Percentiles rank a stretch among this genome's conserved stretches.
Conservation (phyloP, 2,888 invertebrate genomes). For the Psylliodes chrysocephalus region DNA sequence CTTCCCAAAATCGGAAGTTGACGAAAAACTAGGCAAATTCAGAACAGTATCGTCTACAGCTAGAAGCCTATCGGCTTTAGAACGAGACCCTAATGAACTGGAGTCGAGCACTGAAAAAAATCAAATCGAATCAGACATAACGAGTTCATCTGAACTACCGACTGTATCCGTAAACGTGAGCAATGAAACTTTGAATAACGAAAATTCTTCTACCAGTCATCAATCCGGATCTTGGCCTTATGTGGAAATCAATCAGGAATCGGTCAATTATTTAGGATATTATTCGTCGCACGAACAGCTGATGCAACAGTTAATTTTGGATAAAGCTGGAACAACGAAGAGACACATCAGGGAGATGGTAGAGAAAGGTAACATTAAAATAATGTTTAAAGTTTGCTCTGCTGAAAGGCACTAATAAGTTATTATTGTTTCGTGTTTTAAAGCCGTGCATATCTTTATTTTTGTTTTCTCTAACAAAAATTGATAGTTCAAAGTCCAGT, state of each 20-base stretch:
- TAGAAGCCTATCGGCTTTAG: slow-evolving; percentile 49
- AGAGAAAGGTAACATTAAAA: slow-evolving; percentile 62
- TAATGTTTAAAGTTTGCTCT: too few relatives aligned
- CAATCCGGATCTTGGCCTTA: slow-evolving; percentile 46
- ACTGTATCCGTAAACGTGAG: slow-evolving; percentile 42
- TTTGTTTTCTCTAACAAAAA: too few relatives aligned
- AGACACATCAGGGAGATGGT: slow-evolving; percentile 71
- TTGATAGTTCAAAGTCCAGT: too few relatives aligned
- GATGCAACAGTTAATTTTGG: slow-evolving; percentile 71
- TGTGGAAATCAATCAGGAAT: slow-evolving; percentile 68
- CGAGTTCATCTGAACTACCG: slow-evolving; percentile 48
- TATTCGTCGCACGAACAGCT: slow-evolving; percentile 75
- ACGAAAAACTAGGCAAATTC: slow-evolving; percentile 71
- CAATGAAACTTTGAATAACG: slow-evolving; percentile 41
- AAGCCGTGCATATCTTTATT: too few relatives aligned
- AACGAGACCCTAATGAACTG: slow-evolving; percentile 46
- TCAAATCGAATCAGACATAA: slow-evolving; percentile 33
- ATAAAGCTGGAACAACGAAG: slow-evolving; percentile 68
- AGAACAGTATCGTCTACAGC: slow-evolving; percentile 67
- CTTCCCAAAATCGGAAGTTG: slow-evolving; percentile 72
- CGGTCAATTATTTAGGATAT: slow-evolving; percentile 76
- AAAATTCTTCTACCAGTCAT: slow-evolving; percentile 34
- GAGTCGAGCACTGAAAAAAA: slow-evolving; percentile 40
- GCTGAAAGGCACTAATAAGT: too few relatives aligned
- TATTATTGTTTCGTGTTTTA: too few relatives aligned